Percentiles rank a stretch among this genome's conserved stretches.
Conservation (phyloP, 2,888 invertebrate species). For the Cyclophora albipunctata region DNA sequence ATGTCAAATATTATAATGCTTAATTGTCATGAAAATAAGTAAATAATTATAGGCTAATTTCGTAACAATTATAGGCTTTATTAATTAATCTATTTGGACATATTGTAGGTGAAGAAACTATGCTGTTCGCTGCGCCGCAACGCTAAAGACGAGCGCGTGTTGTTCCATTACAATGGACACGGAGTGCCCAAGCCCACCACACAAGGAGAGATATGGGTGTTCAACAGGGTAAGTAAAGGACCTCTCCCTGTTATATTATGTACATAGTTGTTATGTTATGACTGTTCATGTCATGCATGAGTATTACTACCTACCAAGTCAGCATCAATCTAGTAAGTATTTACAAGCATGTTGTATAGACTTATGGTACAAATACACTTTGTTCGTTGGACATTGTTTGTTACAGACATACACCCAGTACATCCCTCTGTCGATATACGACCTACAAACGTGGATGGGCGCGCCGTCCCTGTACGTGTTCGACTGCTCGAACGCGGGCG, state of each 20-base stretch:
- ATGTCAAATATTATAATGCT: too few relatives aligned
- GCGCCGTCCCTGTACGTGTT: conserved; percentile 99
- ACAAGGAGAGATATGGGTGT: conserved; percentile 99
- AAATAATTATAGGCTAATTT: too few relatives aligned
- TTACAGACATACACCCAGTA: conserved; percentile 96
- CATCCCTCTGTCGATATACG: conserved; percentile 98
- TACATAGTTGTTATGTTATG: too few relatives aligned
- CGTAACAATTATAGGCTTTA: too few relatives aligned
- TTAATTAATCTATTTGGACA: too few relatives aligned
- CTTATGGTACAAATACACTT: too few relatives aligned
- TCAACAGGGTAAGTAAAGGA: conserved; percentile 85
- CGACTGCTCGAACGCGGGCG: conserved; percentile 98
- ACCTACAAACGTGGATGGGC: conserved; percentile 99
- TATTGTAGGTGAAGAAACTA: conserved; percentile 87
- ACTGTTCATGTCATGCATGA: too few relatives aligned
- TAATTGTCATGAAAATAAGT: too few relatives aligned
- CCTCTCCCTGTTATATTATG: too few relatives aligned
- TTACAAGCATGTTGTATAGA: too few relatives aligned
- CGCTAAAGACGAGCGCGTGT: conserved; percentile 97
- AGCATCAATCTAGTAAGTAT: too few relatives aligned
- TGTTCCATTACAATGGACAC: conserved; percentile 99
- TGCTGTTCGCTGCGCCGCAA: conserved; percentile 95
- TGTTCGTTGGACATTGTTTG: neutral
- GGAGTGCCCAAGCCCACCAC: conserved; percentile 98
- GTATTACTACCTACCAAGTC: too few relatives aligned